Evolutionary conservation across 2,797 vertebrate genomes (phyloP), one percentile per base, ranked within the genome.

Genomic region (Cossypha niveicapilla): DNA sequence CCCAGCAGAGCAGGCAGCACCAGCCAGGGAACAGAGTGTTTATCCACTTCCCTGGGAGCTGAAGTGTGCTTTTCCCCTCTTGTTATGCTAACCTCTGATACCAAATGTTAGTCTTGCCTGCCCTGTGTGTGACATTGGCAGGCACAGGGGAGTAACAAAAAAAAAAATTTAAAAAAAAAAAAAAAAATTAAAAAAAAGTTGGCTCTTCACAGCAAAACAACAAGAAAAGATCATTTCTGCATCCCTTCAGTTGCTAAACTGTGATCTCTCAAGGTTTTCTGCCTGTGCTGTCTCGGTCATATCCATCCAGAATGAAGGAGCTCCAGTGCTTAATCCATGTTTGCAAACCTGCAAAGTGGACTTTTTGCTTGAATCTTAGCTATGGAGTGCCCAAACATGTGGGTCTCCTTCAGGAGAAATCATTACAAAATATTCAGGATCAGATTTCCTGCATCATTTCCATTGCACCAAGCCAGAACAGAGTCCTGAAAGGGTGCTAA

Each of bases 31-130:
- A 65, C 27, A 3, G 34, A 63, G 51, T 61, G 56, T 91, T 94
- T 81, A 75, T 85, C 35, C 44, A 30, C 63, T 60, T 82, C 80
- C 32, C 45, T 75, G 58, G 42, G 41, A 68, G 42, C 21, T 60
- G 34, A 72, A 87, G 51, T 32, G 35, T 87, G 47, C 34, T 88
- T 86, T 92, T 70, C 91, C 4, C 1, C 56, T 86, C 62, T 78
- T 82, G 83, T 94, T 94, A 68, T 92, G 62, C 34, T 93, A 88
- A 93, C 75, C 74, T 74, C 44, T 93, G 73, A 72, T 48, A 86
- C 42, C 23, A 67, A 94, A 67, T 65, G 62, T 88, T 78, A 68
- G 56, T 84, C 30, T 94, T 74, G 76, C 57, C 86, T 92, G 76
- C 30, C 65, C 78, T 35, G 53, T 24, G 21, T 19, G 14, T 48